phyloP scores from a whole-genome alignment of 2,888 invertebrate species.

The Aphrophora alni region DNA sequence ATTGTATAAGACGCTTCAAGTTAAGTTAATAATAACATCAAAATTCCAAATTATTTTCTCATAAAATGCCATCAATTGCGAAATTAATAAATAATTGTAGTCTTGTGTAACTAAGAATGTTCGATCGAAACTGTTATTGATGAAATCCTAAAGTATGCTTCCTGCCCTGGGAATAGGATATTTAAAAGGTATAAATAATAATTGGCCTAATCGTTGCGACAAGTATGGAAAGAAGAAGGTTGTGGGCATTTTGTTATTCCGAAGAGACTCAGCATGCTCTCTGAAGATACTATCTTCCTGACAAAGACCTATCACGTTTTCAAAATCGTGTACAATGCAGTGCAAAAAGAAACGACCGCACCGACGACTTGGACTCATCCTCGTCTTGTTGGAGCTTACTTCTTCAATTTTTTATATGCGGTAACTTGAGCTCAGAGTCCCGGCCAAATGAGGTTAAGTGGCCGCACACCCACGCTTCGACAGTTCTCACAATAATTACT shows the following conservation, averaged over 20 bases:
- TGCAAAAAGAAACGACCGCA: not conserved
- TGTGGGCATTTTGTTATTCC: not conserved
- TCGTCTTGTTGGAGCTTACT: not conserved
- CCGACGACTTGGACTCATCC: not conserved
- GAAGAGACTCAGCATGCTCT: not conserved
- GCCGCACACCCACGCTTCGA: not conserved
- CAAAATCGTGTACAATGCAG: not conserved
- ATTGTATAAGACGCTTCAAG: too few relatives aligned
- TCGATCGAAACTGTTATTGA: not conserved
- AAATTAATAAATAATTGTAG: too few relatives aligned
- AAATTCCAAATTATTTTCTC: too few relatives aligned
- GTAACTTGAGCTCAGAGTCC: not conserved
- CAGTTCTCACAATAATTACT: not conserved
- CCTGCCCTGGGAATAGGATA: not conserved
- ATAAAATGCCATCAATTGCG: too few relatives aligned
- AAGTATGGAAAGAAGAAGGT: not conserved
- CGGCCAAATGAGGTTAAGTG: constrained; percentile 6
- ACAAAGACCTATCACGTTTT: not conserved
- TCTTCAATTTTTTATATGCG: too few relatives aligned
- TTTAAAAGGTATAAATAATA: not conserved
- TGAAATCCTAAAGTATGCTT: too few relatives aligned
- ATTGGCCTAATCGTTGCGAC: not conserved
- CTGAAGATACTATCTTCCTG: not conserved
- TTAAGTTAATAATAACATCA: too few relatives aligned
- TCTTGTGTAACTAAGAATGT: too few relatives aligned